Evolutionary conservation across 2,113 vertebrate genomes (phyloP).

Genomic region (Tupaia chinensis): DNA sequence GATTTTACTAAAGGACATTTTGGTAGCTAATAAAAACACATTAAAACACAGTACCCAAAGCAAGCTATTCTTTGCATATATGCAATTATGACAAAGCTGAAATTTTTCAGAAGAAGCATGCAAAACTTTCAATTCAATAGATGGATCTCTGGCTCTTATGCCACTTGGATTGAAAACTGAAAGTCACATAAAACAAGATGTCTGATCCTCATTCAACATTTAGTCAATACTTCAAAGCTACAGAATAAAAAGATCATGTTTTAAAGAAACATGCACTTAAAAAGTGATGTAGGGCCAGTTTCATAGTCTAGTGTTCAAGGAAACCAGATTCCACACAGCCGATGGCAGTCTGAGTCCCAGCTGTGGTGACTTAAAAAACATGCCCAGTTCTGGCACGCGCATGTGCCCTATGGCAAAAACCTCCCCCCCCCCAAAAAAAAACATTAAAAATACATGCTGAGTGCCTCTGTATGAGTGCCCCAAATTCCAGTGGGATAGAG

Average conservation of each 20-base stretch:
- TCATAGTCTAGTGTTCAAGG: too few species aligned
- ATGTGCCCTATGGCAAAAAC: too few species aligned
- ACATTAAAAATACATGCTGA: too few species aligned
- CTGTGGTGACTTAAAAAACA: too few species aligned
- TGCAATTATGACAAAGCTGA: not conserved
- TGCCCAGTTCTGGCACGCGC: too few species aligned
- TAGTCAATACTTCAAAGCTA: not conserved
- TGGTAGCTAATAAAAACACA: not conserved
- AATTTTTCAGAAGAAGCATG: not conserved
- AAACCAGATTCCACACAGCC: too few species aligned
- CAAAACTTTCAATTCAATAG: not conserved
- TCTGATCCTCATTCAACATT: not conserved
- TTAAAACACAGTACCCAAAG: not conserved
- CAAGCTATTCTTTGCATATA: not conserved
- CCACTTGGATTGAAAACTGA: not conserved
- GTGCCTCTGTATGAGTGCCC: too few species aligned
- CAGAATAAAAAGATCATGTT: not conserved
- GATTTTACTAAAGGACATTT: slow-evolving; percentile 4
- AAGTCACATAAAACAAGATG: not conserved
- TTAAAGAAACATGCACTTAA: not conserved
- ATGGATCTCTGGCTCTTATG: not conserved
- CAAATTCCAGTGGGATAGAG: too few species aligned
- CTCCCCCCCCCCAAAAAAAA: too few species aligned
- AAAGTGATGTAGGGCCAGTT: not conserved
- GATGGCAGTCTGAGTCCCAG: too few species aligned